These are phyloP conservation scores for Himalopsyche kuldschensis DNA, from an alignment of 2,888 invertebrate species.

Conservation along the genomic window DNA sequence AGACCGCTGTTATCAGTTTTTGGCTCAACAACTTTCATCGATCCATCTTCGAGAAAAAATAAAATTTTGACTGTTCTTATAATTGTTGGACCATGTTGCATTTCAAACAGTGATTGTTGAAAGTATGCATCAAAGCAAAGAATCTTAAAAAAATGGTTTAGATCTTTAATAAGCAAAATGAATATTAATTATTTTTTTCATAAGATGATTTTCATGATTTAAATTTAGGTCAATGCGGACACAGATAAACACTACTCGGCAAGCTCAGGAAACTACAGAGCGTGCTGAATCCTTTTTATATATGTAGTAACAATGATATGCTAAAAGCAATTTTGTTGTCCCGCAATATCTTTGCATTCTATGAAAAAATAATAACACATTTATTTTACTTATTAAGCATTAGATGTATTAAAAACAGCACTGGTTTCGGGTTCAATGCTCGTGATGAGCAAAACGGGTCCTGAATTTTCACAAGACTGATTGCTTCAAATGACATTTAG, in stretches of 20 bases:
- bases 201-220: neutral
- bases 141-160: conserved; percentile 57
- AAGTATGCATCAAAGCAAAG: conserved; percentile 77
- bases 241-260: neutral
- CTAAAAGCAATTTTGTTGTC: too few relatives aligned
- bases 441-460: too few relatives aligned
- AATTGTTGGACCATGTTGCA: conserved; percentile 66
- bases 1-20: conserved; percentile 81
- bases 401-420: too few relatives aligned
- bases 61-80: conserved; percentile 81
- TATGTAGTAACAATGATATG: neutral
- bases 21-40: conserved; percentile 84
- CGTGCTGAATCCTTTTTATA: neutral
- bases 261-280: neutral
- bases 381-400: too few relatives aligned
- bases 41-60: conserved; percentile 89
- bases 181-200: neutral
- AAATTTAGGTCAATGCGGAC: neutral
- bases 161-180: neutral
- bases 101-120: conserved; percentile 78
- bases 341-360: too few relatives aligned
- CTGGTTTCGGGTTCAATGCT: too few relatives aligned
- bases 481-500: too few relatives aligned
- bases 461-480: too few relatives aligned
- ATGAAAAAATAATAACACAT: too few relatives aligned